These are phyloP conservation scores for Suricata suricatta DNA, from an alignment of 2,113 vertebrate genomes.

Conservation along the genomic window DNA sequence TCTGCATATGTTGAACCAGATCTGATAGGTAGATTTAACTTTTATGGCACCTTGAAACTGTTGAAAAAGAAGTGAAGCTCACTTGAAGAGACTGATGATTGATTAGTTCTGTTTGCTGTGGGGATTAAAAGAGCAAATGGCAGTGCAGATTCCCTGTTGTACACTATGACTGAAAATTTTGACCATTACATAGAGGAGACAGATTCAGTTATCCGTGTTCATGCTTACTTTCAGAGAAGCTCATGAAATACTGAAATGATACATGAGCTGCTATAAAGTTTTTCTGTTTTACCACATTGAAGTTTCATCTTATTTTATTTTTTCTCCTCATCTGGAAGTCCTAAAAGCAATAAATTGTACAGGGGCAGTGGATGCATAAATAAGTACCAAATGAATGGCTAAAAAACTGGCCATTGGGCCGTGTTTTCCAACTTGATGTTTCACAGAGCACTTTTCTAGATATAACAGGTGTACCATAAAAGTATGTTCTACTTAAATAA, in stretches of 20 bases:
- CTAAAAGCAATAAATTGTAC: neutral
- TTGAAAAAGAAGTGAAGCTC: constrained; percentile 1
- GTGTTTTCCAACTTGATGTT: neutral
- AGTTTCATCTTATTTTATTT: neutral
- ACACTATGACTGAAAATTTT: neutral
- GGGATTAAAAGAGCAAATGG: neutral
- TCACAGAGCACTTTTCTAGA: neutral
- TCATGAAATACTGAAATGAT: constrained; percentile 6
- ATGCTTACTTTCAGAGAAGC: neutral
- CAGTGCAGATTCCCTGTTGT: neutral
- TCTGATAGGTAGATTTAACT: neutral
- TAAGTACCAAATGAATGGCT: neutral
- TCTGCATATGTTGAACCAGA: neutral
- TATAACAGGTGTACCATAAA: neutral
- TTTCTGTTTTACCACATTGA: neutral
- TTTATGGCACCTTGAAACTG: neutral
- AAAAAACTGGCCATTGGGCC: neutral
- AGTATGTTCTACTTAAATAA: neutral
- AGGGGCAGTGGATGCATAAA: neutral
- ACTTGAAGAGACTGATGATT: neutral
- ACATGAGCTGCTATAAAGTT: neutral
- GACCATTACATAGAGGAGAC: neutral
- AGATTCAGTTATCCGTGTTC: neutral
- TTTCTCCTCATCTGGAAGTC: neutral
- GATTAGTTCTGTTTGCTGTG: neutral